Percentiles rank a stretch among this genome's conserved stretches.
phyloP scores from a whole-genome alignment of 2,888 invertebrate species.

The Drosophila cracens region DNA sequence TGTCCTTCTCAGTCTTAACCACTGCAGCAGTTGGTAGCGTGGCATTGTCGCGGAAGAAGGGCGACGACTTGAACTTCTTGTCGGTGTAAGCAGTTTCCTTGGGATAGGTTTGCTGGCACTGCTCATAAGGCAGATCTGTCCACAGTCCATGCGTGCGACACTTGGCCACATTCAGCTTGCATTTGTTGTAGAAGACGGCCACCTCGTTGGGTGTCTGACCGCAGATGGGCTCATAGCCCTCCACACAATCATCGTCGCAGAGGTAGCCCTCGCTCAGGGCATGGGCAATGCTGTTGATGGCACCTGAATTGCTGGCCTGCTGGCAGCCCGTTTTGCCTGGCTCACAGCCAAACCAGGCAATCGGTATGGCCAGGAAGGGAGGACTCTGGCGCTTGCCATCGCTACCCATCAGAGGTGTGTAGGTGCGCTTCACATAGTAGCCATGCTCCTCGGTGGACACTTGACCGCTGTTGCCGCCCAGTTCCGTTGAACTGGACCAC shows the following conservation, averaged over 20 bases:
- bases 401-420: slow-evolving; percentile 45
- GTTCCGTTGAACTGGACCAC: slow-evolving; percentile 78
- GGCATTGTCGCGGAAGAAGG: slow-evolving; percentile 65
- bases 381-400: slow-evolving; percentile 61
- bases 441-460: slow-evolving; percentile 81
- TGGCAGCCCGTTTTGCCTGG: slow-evolving; percentile 56
- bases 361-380: slow-evolving; percentile 80
- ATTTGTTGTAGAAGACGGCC: slow-evolving; percentile 81
- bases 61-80: slow-evolving; percentile 75
- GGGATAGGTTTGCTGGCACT: slow-evolving; percentile 72
- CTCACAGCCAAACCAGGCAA: slow-evolving; percentile 77
- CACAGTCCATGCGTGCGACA: slow-evolving; percentile 81
- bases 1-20: slow-evolving; percentile 24
- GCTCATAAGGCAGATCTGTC: slow-evolving; percentile 69
- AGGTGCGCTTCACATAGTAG: slow-evolving; percentile 82
- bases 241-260: slow-evolving; percentile 80
- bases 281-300: slow-evolving; percentile 67
- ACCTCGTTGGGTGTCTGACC: slow-evolving; percentile 75
- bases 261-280: slow-evolving; percentile 75
- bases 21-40: slow-evolving; percentile 16
- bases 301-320: slow-evolving; percentile 58
- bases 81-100: slow-evolving; percentile 77
- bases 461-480: slow-evolving; percentile 60
- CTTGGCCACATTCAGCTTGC: slow-evolving; percentile 81
- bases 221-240: slow-evolving; percentile 78